Base-by-base conservation (phyloP, 2,888 invertebrate species). In the Cinara cedri region DNA sequence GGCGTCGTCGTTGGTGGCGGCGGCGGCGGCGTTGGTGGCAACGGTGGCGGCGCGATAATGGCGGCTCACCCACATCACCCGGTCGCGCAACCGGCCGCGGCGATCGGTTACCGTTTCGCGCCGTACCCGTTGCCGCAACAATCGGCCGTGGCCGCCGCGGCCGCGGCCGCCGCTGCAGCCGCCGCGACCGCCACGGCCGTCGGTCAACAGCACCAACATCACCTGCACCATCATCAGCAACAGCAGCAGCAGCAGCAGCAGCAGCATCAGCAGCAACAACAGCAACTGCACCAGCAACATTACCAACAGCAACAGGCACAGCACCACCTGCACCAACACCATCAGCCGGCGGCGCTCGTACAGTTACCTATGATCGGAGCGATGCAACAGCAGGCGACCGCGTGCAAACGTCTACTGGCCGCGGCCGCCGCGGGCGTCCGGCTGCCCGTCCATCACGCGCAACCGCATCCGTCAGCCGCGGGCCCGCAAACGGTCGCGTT, bases 81-180 rank as follows among this genome's bases (percentile, higher is more conserved):
- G 34, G 85, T 86, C 84, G 85, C 85, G 3, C 34, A 34, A 34
- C 34, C 34, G 82, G 84, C 85, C 46, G 83, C 86, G 81, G 86
- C 87, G 82, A 87, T 88, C 83, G 88, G 88, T 81, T 86, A 89
- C 86, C 88, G 89, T 82, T 89, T 90, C 86, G 87, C 90, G 84
- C 89, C 90, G 83, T 90, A 90, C 87, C 88, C 90, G 83, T 85
- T 90, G 86, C 88, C 90, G 83, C 85, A 87, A 83, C 83, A 60
- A 44, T 60, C 57, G 62, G 46, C 54, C 16, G 54, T 42, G 16
- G 24, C 42, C 10, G 57, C 55, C 6, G 66, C 66, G 6, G 65
- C 57, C 14, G 63, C 75, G 55, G 54, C 24, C 55, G 19, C n/a
- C 42, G 14, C 76, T 19, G 2, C 62, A 51, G 1, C 57, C 21